These are phyloP conservation scores for Drosophila eugracilis DNA, from an alignment of 1,140 invertebrate genomes.

Conservation along the genomic window DNA sequence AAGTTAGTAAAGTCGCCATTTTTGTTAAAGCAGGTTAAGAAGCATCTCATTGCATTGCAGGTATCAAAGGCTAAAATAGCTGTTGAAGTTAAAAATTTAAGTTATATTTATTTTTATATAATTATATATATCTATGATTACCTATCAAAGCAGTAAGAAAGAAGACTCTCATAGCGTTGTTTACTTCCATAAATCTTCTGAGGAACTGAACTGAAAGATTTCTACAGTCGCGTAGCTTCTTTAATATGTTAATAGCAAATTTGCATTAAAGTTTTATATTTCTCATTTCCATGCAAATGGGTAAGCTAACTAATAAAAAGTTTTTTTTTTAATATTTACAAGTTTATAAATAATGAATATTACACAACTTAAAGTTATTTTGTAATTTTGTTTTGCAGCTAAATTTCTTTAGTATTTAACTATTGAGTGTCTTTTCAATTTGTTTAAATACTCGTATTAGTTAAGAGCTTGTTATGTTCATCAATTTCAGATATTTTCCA, in stretches of 20 bases:
- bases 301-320: not conserved
- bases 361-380: too few species aligned
- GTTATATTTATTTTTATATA: too few species aligned
- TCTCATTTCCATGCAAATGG: slow-evolving; percentile 3
- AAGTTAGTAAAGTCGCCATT: not conserved
- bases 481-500: not conserved
- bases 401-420: too few species aligned
- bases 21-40: not conserved
- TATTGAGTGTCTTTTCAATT: too few species aligned
- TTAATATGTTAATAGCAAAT: too few species aligned
- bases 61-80: not conserved
- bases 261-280: too few species aligned
- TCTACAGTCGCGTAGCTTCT: too few species aligned
- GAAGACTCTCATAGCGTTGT: not conserved
- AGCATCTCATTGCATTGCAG: not conserved
- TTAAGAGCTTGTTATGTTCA: not conserved
- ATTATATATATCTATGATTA: not conserved
- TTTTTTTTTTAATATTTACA: too few species aligned
- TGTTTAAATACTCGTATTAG: not conserved
- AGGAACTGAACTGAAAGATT: not conserved
- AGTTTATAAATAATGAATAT: too few species aligned
- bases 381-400: too few species aligned
- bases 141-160: not conserved
- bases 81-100: not conserved
- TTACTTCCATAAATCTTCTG: not conserved